A percentile compares a stretch with the other conserved stretches of the same genome.
Evolutionary conservation across 2,888 invertebrate species (phyloP).

Genomic region (Drosophila prolongata): DNA sequence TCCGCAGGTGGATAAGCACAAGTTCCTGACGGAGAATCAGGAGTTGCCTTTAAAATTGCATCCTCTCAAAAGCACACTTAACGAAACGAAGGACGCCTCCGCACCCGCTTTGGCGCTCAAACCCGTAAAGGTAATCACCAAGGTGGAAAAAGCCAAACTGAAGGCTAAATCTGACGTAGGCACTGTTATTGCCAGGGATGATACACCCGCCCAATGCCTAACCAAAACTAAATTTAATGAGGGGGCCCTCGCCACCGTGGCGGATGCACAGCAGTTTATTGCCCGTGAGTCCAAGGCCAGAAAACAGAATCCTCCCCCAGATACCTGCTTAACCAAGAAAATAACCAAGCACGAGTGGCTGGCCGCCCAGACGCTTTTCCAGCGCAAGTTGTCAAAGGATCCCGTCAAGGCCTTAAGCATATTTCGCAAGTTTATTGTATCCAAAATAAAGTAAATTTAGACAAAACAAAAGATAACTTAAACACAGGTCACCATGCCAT

Average conservation of each 20-base stretch:
- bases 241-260: conserved; percentile 63
- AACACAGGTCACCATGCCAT: conserved; percentile 51
- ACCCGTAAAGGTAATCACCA: conserved; percentile 42
- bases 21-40: conserved; percentile 52
- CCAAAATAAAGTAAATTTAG: conserved; percentile 71
- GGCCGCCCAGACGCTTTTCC: conserved; percentile 75
- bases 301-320: conserved; percentile 39
- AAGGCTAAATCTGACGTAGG: conserved; percentile 61
- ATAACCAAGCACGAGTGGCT: conserved; percentile 81
- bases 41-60: conserved; percentile 58
- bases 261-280: conserved; percentile 77
- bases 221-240: conserved; percentile 50
- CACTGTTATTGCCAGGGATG: conserved; percentile 40
- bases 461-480: not conserved
- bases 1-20: conserved; percentile 62
- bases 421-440: conserved; percentile 80
- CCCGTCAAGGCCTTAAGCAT: conserved; percentile 74
- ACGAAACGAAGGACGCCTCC: conserved; percentile 24
- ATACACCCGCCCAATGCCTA: not conserved
- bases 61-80: not conserved
- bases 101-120: conserved; percentile 17
- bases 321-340: conserved; percentile 63
- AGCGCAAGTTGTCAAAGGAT: conserved; percentile 72
- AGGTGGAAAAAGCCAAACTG: conserved; percentile 52
- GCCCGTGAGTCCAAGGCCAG: conserved; percentile 70